Evolutionary conservation across 2,888 invertebrate genomes (phyloP).

Genomic region (Sylvicola fuscatus): DNA sequence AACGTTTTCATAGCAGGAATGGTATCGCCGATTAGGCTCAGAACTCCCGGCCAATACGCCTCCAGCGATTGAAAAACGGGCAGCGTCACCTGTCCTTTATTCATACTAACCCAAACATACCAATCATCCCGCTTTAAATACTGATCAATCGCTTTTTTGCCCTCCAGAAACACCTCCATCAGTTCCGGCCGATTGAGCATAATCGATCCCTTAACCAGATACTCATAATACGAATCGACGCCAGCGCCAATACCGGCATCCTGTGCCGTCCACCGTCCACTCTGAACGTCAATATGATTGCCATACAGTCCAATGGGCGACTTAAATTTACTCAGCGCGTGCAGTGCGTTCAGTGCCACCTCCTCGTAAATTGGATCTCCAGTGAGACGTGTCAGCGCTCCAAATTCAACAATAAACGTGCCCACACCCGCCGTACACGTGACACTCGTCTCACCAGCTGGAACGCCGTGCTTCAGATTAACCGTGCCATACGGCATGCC

Average conservation of each 20-base stretch:
- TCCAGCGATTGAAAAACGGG: constrained; percentile 98
- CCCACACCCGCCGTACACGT: constrained; percentile 98
- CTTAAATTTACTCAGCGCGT: constrained; percentile 67
- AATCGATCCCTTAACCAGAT: constrained; percentile 89
- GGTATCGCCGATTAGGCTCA: constrained; percentile 73
- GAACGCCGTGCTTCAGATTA: constrained; percentile 78
- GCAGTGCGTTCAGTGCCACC: constrained; percentile 78
- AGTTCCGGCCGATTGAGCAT: constrained; percentile 77
- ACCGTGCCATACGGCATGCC: constrained; percentile 99
- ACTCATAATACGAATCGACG: constrained; percentile 95
- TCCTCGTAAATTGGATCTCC: constrained; percentile 91
- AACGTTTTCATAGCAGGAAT: constrained; percentile 81
- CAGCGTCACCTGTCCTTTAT: constrained; percentile 76
- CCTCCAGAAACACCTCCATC: constrained; percentile 76
- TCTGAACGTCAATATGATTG: constrained; percentile 90
- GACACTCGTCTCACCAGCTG: constrained; percentile 82
- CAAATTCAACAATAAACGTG: constrained; percentile 93
- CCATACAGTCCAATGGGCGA: constrained; percentile 81
- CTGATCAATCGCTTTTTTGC: constrained; percentile 54
- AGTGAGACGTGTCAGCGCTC: constrained; percentile 76
- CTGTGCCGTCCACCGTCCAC: constrained; percentile 91
- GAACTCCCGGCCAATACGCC: constrained; percentile 94
- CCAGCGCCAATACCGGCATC: constrained; percentile 96
- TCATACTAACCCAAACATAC: constrained; percentile 99
- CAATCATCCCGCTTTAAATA: constrained; percentile 88